These are phyloP conservation scores for Coenonympha glycerion DNA, from an alignment of 2,888 invertebrate species.

Conservation along the genomic window DNA sequence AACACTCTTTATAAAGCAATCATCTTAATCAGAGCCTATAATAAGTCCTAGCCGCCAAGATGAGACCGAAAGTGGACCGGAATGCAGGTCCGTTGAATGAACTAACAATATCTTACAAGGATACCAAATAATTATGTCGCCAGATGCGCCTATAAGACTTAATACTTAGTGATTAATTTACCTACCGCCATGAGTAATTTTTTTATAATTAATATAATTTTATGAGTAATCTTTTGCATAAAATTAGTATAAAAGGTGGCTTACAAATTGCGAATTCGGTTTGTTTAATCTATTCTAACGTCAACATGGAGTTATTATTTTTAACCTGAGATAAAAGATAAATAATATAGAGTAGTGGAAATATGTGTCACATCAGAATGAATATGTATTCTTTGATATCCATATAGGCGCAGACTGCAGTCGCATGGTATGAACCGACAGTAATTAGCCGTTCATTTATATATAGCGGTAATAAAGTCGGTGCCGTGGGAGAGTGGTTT, in stretches of 20 bases:
- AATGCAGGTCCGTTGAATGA: not conserved
- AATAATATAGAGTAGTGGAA: no score
- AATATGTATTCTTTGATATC: constrained; percentile 29
- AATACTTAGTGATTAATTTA: no score
- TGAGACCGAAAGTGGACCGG: not conserved
- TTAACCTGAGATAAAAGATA: no score
- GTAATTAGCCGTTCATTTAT: no score
- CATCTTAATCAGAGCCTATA: constrained; percentile 8
- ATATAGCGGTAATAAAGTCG: not conserved
- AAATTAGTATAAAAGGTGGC: no score
- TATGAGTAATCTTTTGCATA: no score
- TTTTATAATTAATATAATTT: no score
- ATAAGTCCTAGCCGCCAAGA: constrained; percentile 1
- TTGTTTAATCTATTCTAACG: no score
- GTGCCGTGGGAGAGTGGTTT: constrained; percentile 11
- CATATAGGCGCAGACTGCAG: constrained; percentile 28
- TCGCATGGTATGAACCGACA: no score
- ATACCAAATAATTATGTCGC: not conserved
- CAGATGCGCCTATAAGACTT: constrained; percentile 2
- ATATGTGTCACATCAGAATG: not conserved
- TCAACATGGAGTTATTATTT: no score
- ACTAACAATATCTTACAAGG: not conserved
- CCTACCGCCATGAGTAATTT: no score
- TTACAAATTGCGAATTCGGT: no score
- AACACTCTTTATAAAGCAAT: constrained; percentile 10